Evolutionary conservation across 2,113 vertebrate species (phyloP), one percentile per base, ranked within the genome.

Genomic region (Periophthalmodon schlosseri): DNA sequence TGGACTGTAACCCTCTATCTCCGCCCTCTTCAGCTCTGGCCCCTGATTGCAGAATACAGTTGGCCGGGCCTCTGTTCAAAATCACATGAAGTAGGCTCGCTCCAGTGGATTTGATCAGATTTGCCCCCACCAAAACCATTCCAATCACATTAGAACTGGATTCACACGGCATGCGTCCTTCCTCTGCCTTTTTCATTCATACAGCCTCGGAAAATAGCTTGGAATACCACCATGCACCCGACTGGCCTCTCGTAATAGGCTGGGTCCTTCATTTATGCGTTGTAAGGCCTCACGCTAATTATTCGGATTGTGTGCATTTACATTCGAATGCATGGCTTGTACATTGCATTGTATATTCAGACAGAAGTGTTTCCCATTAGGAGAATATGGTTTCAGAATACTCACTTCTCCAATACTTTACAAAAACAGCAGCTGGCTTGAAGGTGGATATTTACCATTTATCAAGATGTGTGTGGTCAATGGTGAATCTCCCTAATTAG

Each of bases 61-160:
- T 70, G 69, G 54, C 75, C 72, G 72, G 76, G 72, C 78, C 33
- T 75, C 65, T 49, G 61, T 76, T 70, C 75, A 78, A 78, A 89
- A 86, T 82, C 81, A 82, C 72, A 84, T 85, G 75, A 87, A 88
- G 82, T 86, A 80, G 89, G 82, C 80, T 76, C 89, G 89, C 89
- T 91, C 58, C 72, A 86, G 33, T 84, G 78, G 77, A 84, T 87
- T 75, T 86, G 78, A 92, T 91, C 86, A 89, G 72, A 85, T 90
- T 88, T 84, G 73, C 81, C 70, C 78, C 82, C 47, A 77, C 81
- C 65, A 81, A 79, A 76, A 76, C 85, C 68, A 63, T 84, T 83
- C 85, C 76, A 86, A 84, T 87, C 88, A 85, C 80, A 87, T 91
- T 88, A 85, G 70, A 88, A 87, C 84, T 76, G 81, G 68, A 89